Evolutionary conservation across 2,888 invertebrate genomes (phyloP), one percentile per base, ranked within the genome.

Genomic region (Sturmia bella): DNA sequence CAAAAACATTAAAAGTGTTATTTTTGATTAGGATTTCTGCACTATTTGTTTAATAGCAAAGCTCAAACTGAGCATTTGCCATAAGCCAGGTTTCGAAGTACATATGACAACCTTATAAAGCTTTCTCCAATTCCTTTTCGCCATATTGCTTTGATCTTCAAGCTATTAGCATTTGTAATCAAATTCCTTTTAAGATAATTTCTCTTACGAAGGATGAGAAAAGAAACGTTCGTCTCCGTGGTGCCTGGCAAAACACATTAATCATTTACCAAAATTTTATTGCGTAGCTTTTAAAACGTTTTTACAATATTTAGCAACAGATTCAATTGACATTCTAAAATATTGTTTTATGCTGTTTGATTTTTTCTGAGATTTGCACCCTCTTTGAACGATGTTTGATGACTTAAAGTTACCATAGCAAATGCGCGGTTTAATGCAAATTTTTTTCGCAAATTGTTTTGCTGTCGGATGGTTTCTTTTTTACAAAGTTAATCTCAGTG

Each of bases 341-440:
- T 39, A 37, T 54, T 43, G 37, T 13, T n/a, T n/a, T n/a, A n/a
- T n/a, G n/a, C n/a, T 27, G 39, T 56, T 66, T 41, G 19, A 56
- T 21, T 41, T 21, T 13, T 59, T 13, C 54, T 19, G 0, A n/a
- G 27, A 17, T 54, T 43, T 54, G 45, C 45, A 74, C 73, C 63
- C 73, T 45, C 56, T 17, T 52, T 50, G 19, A 52, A 56, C 54
- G 54, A 37, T 64, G 17, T 73, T 66, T 75, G 75, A 41, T 75
- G 66, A 19, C 57, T 48, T 12, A 45, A 61, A 39, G 32, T 61
- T 48, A 45, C 70, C 59, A 68, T 66, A 37, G 41, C 63, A 79
- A 79, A 79, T 72, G 45, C 70, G 79, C 83, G 83, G 83, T 83
- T 83, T 83, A 79, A 83, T 83, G 83, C 75, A 79, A 83, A 83